Evolutionary conservation across 2,113 vertebrate species (phyloP).

Genomic region (Rhynchomys soricoides): DNA sequence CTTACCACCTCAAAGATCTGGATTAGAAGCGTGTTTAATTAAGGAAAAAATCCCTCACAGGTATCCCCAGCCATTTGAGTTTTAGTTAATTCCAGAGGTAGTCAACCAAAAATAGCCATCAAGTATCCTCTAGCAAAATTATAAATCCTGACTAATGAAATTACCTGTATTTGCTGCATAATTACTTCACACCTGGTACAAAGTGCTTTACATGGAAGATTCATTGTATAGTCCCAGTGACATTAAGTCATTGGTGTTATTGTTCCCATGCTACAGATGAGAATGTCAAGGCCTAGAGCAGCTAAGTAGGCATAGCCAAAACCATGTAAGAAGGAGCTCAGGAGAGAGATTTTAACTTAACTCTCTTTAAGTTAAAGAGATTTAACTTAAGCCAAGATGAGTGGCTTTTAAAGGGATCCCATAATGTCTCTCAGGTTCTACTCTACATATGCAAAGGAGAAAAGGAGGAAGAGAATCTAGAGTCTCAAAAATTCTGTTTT

Average conservation of each 20-base stretch:
- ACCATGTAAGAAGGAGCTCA: not conserved
- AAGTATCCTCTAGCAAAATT: not conserved
- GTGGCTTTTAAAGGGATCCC: not conserved
- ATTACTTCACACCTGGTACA: not conserved
- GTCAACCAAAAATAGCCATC: not conserved
- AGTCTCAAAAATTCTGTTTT: not conserved
- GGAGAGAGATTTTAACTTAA: not conserved
- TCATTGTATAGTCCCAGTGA: not conserved
- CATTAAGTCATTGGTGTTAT: not conserved
- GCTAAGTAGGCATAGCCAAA: not conserved
- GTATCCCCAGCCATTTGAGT: not conserved
- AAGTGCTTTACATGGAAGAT: not conserved
- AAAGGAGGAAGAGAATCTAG: not conserved
- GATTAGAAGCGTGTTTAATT: not conserved
- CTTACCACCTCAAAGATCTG: not conserved
- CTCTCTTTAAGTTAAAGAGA: too few species aligned
- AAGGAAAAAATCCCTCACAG: not conserved
- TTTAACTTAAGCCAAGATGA: not conserved
- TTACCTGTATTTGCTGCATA: not conserved
- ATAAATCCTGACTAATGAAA: constrained; percentile 3
- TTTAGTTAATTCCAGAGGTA: not conserved
- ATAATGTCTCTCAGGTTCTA: not conserved
- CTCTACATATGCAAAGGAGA: not conserved
- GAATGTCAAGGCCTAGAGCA: constrained; percentile 7
- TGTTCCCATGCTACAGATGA: constrained; percentile 17